These are phyloP conservation scores for Amphiprion percula DNA, from an alignment of 2,113 vertebrate species.

Conservation along the genomic window DNA sequence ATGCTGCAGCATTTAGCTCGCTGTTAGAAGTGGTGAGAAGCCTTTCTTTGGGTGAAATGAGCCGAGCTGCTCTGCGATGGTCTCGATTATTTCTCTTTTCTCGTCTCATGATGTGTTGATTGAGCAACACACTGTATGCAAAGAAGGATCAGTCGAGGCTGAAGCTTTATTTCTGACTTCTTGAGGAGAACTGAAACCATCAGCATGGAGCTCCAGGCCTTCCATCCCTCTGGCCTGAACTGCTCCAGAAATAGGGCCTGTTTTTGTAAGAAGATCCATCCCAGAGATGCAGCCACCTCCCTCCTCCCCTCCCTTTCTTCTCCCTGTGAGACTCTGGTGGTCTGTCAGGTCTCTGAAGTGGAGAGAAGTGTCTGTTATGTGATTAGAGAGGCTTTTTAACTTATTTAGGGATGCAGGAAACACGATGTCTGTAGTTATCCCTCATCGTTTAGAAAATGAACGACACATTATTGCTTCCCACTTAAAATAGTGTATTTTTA, in stretches of 20 bases:
- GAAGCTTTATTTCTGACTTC: constrained; percentile 58
- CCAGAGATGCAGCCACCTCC: constrained; percentile 48
- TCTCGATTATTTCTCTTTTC: neutral
- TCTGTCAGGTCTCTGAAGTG: constrained; percentile 55
- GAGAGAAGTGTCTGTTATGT: constrained; percentile 52
- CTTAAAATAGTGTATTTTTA: neutral
- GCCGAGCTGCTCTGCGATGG: constrained; percentile 3
- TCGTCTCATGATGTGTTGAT: constrained; percentile 38
- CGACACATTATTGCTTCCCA: neutral
- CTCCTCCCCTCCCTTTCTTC: constrained; percentile 24
- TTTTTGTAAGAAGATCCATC: constrained; percentile 79
- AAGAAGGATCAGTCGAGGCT: neutral
- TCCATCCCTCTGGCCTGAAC: constrained; percentile 64
- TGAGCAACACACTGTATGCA: constrained; percentile 26
- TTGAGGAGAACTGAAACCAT: constrained; percentile 61
- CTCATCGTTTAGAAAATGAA: constrained; percentile 3
- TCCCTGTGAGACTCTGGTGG: constrained; percentile 48
- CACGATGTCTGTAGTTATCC: constrained; percentile 34
- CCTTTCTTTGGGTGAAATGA: too few species aligned
- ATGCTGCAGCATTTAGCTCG: constrained; percentile 14
- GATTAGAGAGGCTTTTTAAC: constrained; percentile 57
- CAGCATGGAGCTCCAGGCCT: constrained; percentile 26
- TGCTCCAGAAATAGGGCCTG: constrained; percentile 80
- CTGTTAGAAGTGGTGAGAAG: constrained; percentile 18
- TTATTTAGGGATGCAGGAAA: constrained; percentile 41